Percentiles rank a stretch among this genome's conserved stretches.
phyloP scores from a whole-genome alignment of 1,140 invertebrate species.

The Zophobas atratus region DNA sequence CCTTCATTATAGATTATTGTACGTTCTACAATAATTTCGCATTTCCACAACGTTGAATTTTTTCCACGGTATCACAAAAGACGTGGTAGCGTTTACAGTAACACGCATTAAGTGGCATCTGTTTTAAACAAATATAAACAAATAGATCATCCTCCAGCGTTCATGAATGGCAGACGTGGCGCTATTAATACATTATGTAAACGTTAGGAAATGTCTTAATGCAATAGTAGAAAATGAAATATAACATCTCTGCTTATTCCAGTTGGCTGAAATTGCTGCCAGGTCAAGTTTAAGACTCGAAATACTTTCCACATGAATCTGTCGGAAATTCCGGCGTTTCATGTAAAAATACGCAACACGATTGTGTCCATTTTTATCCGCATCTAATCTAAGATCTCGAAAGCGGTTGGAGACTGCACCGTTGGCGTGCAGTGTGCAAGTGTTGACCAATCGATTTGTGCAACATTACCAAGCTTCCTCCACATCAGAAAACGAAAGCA shows the following conservation, averaged over 20 bases:
- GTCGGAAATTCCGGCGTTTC: neutral
- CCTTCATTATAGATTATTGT: too few relatives aligned
- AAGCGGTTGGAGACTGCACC: neutral
- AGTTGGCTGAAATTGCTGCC: neutral
- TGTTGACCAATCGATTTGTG: too few relatives aligned
- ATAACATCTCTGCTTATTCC: neutral
- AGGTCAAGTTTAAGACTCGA: neutral
- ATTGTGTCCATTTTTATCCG: too few relatives aligned
- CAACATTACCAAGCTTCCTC: too few relatives aligned
- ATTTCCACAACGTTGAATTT: neutral
- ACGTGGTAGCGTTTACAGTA: slow-evolving; percentile 2
- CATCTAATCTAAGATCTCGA: neutral
- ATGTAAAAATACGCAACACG: too few relatives aligned
- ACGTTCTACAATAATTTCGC: neutral
- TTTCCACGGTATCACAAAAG: too few relatives aligned
- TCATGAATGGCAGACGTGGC: slow-evolving; percentile 20
- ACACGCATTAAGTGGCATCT: slow-evolving; percentile 30
- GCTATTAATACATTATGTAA: slow-evolving; percentile 12
- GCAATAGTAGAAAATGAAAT: neutral
- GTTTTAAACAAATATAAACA: slow-evolving; percentile 12
- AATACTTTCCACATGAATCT: neutral
- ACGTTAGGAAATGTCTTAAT: slow-evolving; percentile 5
- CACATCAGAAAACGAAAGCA: slow-evolving; percentile 26
- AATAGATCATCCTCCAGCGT: slow-evolving; percentile 14
- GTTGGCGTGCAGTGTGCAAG: too few relatives aligned